Base-by-base conservation (phyloP, 2,113 vertebrate genomes). In the Myotis brandtii region DNA sequence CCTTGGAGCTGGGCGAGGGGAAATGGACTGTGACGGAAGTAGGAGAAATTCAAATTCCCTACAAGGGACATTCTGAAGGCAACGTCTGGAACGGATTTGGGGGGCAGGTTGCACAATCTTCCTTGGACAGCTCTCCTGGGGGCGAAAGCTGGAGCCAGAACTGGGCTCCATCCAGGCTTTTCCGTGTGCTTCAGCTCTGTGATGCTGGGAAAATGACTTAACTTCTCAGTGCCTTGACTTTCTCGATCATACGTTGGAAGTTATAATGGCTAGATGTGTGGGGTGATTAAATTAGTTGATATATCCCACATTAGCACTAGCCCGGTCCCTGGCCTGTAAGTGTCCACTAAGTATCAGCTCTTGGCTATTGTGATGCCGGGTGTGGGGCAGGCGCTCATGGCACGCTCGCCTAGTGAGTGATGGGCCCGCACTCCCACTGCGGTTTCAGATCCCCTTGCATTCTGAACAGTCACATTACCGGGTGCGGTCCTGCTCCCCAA, bases 11-110 rank as follows among this genome's bases (percentile, higher is more conserved):
- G 50, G 59, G 83, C 89, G 64, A 89, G 86, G 86, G 95, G 93
- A 95, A 91, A 86, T 67, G 70, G 62, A 43, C 88, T n/a, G 48
- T 13, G 80, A 87, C 76, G n/a, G 87, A 92, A 85, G 50, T 25
- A 18, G 43, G 43, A 84, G 83, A 94, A 48, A 79, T 67, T 77
- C 14, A 67, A 50, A 76, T 77, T 90, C 21, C 21, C 66, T 56
- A 3, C 50, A 10, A 48, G 96, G 93, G 89, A 91, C 77, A 95
- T 97, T 94, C 89, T 95, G 94, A 94, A 59, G 46, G 48, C 76
- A 76, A 81, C 62, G 54, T 64, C 94, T 84, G 76, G 86, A 88
- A 52, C 2, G 5, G 23, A 30, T n/a, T 83, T 77, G 50, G 27
- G 17, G 66, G 79, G 66, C 32, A 73, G 77, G 62, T 91, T 72